Percentiles rank a stretch among this genome's conserved stretches.
Evolutionary conservation across 2,113 vertebrate species (phyloP).

Genomic region (Odontophorus gujanensis): DNA sequence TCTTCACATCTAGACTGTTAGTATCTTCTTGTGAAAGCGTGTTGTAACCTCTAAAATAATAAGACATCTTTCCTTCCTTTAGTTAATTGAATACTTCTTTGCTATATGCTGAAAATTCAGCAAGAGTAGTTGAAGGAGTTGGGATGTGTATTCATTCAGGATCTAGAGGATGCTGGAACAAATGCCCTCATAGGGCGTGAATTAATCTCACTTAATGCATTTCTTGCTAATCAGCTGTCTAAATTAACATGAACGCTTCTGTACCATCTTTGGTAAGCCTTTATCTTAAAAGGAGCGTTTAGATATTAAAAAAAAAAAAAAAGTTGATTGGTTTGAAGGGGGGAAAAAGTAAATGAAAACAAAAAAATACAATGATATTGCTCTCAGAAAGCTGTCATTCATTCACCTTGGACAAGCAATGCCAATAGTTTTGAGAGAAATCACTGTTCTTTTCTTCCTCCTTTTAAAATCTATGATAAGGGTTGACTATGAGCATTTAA

Average conservation of each 20-base stretch:
- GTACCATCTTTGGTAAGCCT: background rate
- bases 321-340: background rate
- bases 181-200: background rate
- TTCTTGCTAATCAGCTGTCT: background rate
- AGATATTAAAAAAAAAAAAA: background rate
- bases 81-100: background rate
- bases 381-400: background rate
- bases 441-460: background rate
- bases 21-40: background rate
- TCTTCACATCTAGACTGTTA: background rate
- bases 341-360: background rate
- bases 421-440: background rate
- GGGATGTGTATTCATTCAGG: background rate
- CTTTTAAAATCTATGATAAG: background rate
- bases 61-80: background rate
- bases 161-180: background rate
- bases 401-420: background rate
- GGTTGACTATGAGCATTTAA: background rate
- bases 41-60: background rate
- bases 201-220: background rate
- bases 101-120: background rate
- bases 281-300: background rate
- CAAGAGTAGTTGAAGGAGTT: background rate
- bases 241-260: background rate
- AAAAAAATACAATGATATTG: background rate